Evolutionary conservation across 2,797 vertebrate genomes (phyloP), one percentile per base, ranked within the genome.

Genomic region (Pseudopleuronectes americanus): DNA sequence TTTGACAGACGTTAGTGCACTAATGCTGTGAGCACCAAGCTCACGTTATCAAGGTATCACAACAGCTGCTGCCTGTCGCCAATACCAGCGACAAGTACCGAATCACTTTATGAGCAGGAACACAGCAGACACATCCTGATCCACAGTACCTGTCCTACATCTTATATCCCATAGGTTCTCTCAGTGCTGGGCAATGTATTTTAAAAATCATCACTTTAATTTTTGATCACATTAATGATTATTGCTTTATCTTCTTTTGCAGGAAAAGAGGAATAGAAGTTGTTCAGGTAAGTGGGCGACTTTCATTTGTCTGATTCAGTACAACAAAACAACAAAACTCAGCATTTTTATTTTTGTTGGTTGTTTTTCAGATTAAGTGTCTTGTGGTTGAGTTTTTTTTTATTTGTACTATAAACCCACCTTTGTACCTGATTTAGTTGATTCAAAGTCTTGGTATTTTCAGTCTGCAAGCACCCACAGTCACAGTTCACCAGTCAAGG

Each of bases 181-280:
- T 41, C 1, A 1, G 54, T 71, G 12, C 1, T 12, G 53, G 4
- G 12, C 38, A 4, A 24, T 45, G 26, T 64, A 8, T 67, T 16
- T 63, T 57, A 31, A 63, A 31, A 56, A 4, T 55, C 9, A 19
- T 61, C 4, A 47, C 55, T 24, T 26, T 63, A n/a, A 47, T 64
- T 28, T 56, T 33, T 52, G 17, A 3, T 68, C 2, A 68, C 75
- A 55, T 56, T 2, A 73, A 45, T 79, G 49, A 79, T 62, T 59
- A 73, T 80, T 14, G 19, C 57, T 76, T 87, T 83, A 54, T 90
- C 76, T 84, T 87, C 80, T 93, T 87, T 84, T 89, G 54, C 88
- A 99, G 98, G 93, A 99, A 98, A 96, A 95, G 97, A 91, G 98
- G 98, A 73, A 96, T 99, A 79, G 97, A 99, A 90, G 97, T 99